phyloP scores from a whole-genome alignment of 2,113 vertebrate genomes.

The Probosciger aterrimus region DNA sequence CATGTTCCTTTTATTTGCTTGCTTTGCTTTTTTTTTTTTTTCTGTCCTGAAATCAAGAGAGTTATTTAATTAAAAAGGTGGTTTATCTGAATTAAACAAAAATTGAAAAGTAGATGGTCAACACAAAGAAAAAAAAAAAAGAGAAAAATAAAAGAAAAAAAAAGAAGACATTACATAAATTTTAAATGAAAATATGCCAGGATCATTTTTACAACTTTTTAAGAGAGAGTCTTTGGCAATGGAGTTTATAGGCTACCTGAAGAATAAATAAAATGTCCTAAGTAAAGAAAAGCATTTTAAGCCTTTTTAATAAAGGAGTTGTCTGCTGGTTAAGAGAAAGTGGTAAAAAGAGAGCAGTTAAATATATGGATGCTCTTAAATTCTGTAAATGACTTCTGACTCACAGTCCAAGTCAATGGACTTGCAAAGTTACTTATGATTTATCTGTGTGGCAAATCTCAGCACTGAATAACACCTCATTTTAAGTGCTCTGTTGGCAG shows the following conservation, averaged over 20 bases:
- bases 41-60: not conserved
- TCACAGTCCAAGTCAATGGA: not conserved
- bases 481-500: not conserved
- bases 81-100: not conserved
- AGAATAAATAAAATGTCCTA: not conserved
- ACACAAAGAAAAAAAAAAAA: not conserved
- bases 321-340: not conserved
- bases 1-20: not conserved
- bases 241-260: not conserved
- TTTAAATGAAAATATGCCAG: not conserved
- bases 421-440: not conserved
- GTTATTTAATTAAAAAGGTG: not conserved
- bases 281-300: not conserved
- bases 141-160: not conserved
- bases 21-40: not conserved
- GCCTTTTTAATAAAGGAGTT: not conserved
- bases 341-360: not conserved
- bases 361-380: conserved; percentile 16
- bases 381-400: conserved; percentile 8
- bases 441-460: not conserved
- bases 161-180: not conserved
- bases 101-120: not conserved
- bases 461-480: not conserved
- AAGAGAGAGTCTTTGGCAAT: not conserved
- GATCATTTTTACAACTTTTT: not conserved